These are phyloP conservation scores for Spicauda simplicius DNA, from an alignment of 2,888 invertebrate species.

Conservation along the genomic window DNA sequence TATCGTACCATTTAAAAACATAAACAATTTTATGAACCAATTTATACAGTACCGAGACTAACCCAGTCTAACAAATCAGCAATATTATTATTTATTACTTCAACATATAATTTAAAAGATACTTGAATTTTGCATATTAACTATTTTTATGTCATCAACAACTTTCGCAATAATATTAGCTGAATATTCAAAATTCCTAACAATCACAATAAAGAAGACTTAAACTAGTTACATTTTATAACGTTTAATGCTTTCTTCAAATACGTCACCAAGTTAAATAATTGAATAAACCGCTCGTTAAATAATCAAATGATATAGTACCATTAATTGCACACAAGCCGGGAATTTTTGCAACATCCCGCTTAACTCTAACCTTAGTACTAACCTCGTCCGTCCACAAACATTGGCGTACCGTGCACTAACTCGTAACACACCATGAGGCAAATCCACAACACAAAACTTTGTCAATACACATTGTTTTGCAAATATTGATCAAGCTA, in stretches of 20 bases:
- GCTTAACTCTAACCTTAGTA: conserved; percentile 40
- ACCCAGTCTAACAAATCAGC: too few species aligned
- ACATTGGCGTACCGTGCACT: conserved; percentile 69
- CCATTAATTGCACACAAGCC: conserved; percentile 26
- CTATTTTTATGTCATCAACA: too few species aligned
- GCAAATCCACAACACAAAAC: conserved; percentile 68
- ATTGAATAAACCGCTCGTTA: conserved; percentile 2
- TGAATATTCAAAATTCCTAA: neutral
- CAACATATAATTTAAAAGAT: too few species aligned
- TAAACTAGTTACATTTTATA: neutral
- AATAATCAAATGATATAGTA: conserved; percentile 25
- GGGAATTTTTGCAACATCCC: conserved; percentile 36
- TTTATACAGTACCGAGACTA: too few species aligned
- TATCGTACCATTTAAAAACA: too few species aligned
- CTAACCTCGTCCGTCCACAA: conserved; percentile 80
- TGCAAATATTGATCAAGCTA: conserved; percentile 60
- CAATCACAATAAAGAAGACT: neutral
- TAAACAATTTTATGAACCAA: too few species aligned
- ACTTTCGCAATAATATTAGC: neutral
- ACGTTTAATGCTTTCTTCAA: neutral
- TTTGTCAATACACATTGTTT: conserved; percentile 67
- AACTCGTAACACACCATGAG: conserved; percentile 65
- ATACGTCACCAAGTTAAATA: neutral
- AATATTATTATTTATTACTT: too few species aligned
- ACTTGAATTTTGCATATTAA: too few species aligned